Evolutionary conservation across 1,140 invertebrate genomes (phyloP).

Genomic region (Akabosia matsudoensis): DNA sequence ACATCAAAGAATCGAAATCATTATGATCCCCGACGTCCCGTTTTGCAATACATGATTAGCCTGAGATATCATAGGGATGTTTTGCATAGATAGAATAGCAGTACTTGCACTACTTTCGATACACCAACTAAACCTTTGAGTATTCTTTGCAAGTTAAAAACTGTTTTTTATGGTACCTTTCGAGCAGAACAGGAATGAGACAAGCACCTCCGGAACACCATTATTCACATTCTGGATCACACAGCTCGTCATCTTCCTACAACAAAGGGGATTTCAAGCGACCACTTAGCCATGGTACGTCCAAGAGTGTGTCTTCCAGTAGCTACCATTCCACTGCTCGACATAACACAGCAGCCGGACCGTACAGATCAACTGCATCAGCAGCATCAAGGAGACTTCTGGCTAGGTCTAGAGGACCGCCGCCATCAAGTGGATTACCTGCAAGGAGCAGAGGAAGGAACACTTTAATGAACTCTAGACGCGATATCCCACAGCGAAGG

Average conservation of each 20-base stretch:
- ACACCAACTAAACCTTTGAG: too few species aligned
- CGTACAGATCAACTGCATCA: neutral
- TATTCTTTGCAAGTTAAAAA: too few species aligned
- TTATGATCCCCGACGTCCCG: neutral
- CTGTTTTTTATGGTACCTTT: neutral
- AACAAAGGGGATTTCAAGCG: neutral
- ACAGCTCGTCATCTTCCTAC: neutral
- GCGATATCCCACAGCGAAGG: neutral
- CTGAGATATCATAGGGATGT: neutral
- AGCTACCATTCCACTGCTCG: neutral
- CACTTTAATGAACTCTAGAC: neutral
- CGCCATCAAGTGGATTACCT: neutral
- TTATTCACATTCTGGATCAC: slow-evolving; percentile 3
- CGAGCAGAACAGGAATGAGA: slow-evolving; percentile 23
- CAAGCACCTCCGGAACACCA: slow-evolving; percentile 36
- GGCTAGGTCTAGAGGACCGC: neutral
- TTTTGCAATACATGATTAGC: neutral
- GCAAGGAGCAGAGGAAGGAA: neutral
- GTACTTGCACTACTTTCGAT: too few species aligned
- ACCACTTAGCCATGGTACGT: neutral
- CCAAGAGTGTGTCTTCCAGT: neutral
- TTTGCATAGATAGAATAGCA: neutral
- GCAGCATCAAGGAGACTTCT: neutral
- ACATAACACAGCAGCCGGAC: neutral
- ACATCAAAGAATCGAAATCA: neutral